These are phyloP conservation scores for Colletes collaris DNA, from an alignment of 2,888 invertebrate species.

Conservation along the genomic window DNA sequence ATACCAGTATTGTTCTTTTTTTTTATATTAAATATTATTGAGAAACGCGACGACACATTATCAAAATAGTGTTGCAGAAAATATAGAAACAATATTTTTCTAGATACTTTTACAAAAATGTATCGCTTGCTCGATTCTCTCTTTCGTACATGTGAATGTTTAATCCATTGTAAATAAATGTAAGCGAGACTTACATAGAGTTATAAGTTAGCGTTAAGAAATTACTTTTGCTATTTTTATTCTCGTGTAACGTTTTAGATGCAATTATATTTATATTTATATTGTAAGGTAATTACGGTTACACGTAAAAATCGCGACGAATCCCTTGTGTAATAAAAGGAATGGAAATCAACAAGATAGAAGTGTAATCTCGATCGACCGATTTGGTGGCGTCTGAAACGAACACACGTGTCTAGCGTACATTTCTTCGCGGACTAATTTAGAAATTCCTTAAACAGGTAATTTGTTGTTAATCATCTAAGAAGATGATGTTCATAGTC, in stretches of 20 bases:
- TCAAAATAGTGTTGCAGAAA: not conserved
- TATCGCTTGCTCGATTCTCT: not conserved
- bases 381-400: slow-evolving; percentile 15
- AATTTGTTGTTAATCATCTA: slow-evolving; percentile 47
- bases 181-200: not conserved
- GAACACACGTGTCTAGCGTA: slow-evolving; percentile 23
- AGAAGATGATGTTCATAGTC: slow-evolving; percentile 59
- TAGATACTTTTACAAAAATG: not conserved
- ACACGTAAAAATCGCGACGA: not conserved
- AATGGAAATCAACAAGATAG: not conserved
- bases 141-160: slow-evolving; percentile 2
- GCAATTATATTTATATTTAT: slow-evolving; percentile 7
- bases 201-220: not conserved
- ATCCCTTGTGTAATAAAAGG: not conserved
- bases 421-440: slow-evolving; percentile 37
- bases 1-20: slow-evolving; percentile 6
- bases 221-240: not conserved
- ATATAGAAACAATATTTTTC: slow-evolving; percentile 17
- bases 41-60: not conserved
- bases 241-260: not conserved
- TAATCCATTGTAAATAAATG: slow-evolving; percentile 40
- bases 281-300: not conserved
- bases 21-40: not conserved
- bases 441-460: slow-evolving; percentile 59
- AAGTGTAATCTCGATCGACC: slow-evolving; percentile 8